phyloP scores from a whole-genome alignment of 1,140 invertebrate genomes.

The Stegodyphus mimosarum region DNA sequence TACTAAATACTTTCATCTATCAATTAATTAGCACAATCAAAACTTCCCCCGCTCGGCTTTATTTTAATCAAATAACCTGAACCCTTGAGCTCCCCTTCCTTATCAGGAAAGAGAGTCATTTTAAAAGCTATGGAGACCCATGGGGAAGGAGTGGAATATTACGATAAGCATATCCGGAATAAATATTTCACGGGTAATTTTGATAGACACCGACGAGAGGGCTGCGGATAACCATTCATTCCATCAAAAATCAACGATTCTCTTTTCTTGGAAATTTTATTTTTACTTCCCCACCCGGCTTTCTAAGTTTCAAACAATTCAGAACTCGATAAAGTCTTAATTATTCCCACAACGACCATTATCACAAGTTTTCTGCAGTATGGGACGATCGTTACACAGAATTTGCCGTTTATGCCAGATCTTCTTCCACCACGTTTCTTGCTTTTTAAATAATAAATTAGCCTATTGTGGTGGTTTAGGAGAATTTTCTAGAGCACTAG shows the following conservation, averaged over 20 bases:
- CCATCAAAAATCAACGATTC: conserved; percentile 47
- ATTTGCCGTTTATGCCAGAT: too few relatives aligned
- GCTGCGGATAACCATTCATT: not conserved
- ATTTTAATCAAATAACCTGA: too few relatives aligned
- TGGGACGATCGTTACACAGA: conserved; percentile 13
- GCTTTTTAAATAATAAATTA: conserved; percentile 59
- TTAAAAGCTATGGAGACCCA: not conserved
- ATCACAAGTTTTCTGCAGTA: conserved; percentile 37
- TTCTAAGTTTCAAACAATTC: conserved; percentile 15
- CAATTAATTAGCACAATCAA: too few relatives aligned
- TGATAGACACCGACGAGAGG: not conserved
- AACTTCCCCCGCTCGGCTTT: too few relatives aligned
- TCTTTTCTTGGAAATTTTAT: conserved; percentile 9
- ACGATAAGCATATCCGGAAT: not conserved
- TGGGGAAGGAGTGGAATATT: not conserved
- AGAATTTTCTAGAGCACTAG: conserved; percentile 10
- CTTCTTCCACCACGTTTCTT: not conserved
- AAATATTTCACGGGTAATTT: conserved; percentile 4
- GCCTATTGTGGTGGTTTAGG: conserved; percentile 49
- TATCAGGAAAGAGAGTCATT: too few relatives aligned
- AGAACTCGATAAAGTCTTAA: conserved; percentile 53
- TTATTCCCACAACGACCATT: conserved; percentile 45
- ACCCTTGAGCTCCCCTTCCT: too few relatives aligned
- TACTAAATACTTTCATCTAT: too few relatives aligned
- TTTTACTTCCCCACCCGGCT: not conserved